Evolutionary conservation across 2,113 vertebrate genomes (phyloP).

Genomic region (Corythoichthys haematopterus): DNA sequence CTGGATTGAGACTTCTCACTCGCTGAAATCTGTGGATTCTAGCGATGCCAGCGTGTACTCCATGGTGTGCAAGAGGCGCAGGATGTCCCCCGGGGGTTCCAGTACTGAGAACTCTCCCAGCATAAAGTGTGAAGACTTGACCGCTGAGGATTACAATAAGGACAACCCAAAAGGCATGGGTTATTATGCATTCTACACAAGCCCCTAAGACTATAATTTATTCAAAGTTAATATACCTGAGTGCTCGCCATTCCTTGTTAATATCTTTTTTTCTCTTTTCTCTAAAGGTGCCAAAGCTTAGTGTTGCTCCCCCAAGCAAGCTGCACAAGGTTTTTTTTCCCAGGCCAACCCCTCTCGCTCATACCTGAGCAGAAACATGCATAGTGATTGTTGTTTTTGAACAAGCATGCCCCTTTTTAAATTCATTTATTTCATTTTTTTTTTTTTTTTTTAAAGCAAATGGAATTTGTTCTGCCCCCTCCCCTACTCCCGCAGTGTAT

Average conservation of each 20-base stretch:
- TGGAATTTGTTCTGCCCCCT: slow-evolving; percentile 25
- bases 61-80: slow-evolving; percentile 89
- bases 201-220: slow-evolving; percentile 81
- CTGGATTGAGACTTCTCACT: slow-evolving; percentile 91
- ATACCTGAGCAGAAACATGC: slow-evolving; percentile 63
- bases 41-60: slow-evolving; percentile 88
- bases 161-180: slow-evolving; percentile 95
- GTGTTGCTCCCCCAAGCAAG: slow-evolving; percentile 71
- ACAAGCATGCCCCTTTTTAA: slow-evolving; percentile 63
- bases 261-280: slow-evolving; percentile 66
- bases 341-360: slow-evolving; percentile 58
- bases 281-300: slow-evolving; percentile 93
- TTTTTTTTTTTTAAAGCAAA: slow-evolving; percentile 49
- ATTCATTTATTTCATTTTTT: slow-evolving; percentile 63
- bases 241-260: slow-evolving; percentile 64
- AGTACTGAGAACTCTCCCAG: slow-evolving; percentile 95
- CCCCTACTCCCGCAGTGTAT: slow-evolving; percentile 68
- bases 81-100: slow-evolving; percentile 89
- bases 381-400: slow-evolving; percentile 65
- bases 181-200: slow-evolving; percentile 95
- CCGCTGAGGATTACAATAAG: slow-evolving; percentile 89
- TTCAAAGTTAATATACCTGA: slow-evolving; percentile 54
- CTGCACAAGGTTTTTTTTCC: slow-evolving; percentile 64
- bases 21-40: slow-evolving; percentile 92
- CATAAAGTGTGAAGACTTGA: slow-evolving; percentile 97